Percentiles rank a stretch among this genome's conserved stretches.
phyloP scores from a whole-genome alignment of 64 coral and sea anemone genomes.

The Montipora cactus region DNA sequence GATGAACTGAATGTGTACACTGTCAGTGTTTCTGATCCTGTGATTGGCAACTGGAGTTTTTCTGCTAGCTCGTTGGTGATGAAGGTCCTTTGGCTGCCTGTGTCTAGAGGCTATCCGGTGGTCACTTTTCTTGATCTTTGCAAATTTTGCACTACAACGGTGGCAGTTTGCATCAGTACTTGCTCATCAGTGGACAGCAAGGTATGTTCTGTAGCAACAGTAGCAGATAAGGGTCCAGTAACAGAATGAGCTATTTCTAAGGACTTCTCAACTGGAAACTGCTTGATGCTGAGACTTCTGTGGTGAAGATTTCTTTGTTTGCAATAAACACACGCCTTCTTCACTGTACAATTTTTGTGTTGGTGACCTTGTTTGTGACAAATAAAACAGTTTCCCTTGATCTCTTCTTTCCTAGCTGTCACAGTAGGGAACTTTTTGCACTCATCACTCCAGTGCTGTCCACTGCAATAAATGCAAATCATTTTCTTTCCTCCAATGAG shows the following conservation, averaged over 20 bases:
- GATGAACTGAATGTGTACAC: background rate
- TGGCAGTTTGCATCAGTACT: slow-evolving; percentile 27
- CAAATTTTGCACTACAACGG: background rate
- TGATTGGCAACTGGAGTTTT: slow-evolving; percentile 18
- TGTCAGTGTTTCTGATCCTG: slow-evolving; percentile 27
- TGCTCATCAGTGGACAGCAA: background rate
- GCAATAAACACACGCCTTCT: slow-evolving; percentile 8
- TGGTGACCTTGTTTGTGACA: slow-evolving; percentile 13
- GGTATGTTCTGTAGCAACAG: background rate
- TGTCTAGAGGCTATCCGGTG: background rate
- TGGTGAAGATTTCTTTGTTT: background rate
- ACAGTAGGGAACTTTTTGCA: background rate
- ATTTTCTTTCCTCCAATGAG: background rate
- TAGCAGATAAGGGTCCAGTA: background rate
- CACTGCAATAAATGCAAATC: background rate
- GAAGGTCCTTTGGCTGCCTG: slow-evolving; percentile 24
- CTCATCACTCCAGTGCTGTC: slow-evolving; percentile 1
- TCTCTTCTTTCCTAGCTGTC: slow-evolving; percentile 9
- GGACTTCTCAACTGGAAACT: background rate
- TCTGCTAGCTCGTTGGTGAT: slow-evolving; percentile 7
- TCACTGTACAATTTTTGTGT: background rate
- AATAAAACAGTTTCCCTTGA: slow-evolving; percentile 7
- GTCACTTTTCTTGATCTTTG: background rate
- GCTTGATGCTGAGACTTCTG: slow-evolving; percentile 35
- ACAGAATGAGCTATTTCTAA: background rate